Evolutionary conservation across 2,888 invertebrate genomes (phyloP).

Genomic region (Leptogaster cylindrica): DNA sequence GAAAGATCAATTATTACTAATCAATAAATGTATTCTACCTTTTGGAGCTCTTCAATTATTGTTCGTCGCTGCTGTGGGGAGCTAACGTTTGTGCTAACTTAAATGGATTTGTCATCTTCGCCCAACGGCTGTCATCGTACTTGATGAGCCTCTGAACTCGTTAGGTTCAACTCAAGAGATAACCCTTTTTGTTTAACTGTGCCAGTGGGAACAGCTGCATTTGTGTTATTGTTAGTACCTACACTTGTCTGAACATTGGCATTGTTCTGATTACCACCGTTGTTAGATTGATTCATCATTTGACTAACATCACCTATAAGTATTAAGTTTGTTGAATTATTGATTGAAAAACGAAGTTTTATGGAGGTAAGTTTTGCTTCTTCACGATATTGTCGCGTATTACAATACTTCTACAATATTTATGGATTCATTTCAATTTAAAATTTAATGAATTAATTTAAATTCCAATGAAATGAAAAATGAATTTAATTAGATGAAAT

Average conservation of each 20-base stretch:
- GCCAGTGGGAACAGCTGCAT: slow-evolving; percentile 45
- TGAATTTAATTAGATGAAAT: too few relatives aligned
- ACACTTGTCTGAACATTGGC: slow-evolving; percentile 9
- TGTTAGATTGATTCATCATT: slow-evolving; percentile 45
- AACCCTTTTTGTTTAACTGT: slow-evolving; percentile 54
- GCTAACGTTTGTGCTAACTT: slow-evolving; percentile 42
- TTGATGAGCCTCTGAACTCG: slow-evolving; percentile 52
- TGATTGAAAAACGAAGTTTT: too few relatives aligned
- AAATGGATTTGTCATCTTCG: slow-evolving; percentile 56
- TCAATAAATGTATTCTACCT: slow-evolving; percentile 33
- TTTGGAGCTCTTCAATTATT: slow-evolving; percentile 53
- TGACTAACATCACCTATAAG: slow-evolving; percentile 51
- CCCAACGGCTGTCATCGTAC: slow-evolving; percentile 64
- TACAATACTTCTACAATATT: too few relatives aligned
- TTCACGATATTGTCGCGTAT: too few relatives aligned
- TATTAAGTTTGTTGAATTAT: too few relatives aligned
- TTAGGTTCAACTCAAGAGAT: slow-evolving; percentile 56
- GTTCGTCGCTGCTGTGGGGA: slow-evolving; percentile 52
- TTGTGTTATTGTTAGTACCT: slow-evolving; percentile 4
- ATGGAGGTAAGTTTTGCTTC: too few relatives aligned
- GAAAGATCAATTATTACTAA: slow-evolving; percentile 48
- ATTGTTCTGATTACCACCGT: slow-evolving; percentile 13
- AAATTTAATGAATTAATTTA: too few relatives aligned
- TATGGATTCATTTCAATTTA: too few relatives aligned
- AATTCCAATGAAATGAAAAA: too few relatives aligned